These are phyloP conservation scores for Rhopalosiphum maidis DNA, from an alignment of 1,140 invertebrate species.

Conservation along the genomic window DNA sequence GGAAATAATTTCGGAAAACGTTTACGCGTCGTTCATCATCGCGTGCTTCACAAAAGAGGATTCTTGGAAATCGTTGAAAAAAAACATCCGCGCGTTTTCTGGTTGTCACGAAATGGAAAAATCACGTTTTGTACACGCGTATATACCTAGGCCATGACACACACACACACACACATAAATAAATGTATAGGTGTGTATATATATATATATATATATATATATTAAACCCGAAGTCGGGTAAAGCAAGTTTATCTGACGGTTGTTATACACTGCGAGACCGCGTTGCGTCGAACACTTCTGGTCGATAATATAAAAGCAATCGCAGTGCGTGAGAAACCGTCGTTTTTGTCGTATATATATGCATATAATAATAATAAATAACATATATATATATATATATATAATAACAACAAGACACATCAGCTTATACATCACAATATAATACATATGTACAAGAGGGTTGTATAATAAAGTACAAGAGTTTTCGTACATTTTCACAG, in stretches of 20 bases:
- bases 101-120: not conserved
- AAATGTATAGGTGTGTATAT: too few species aligned
- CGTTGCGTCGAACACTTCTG: not conserved
- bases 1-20: constrained; percentile 11
- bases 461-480: not conserved
- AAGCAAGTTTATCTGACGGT: not conserved
- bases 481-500: not conserved
- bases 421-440: not conserved
- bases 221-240: not conserved
- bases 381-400: not conserved
- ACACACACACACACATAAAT: too few species aligned
- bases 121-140: not conserved
- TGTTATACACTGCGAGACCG: not conserved
- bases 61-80: not conserved
- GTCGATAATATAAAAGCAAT: constrained; percentile 12
- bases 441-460: not conserved
- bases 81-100: not conserved
- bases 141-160: not conserved
- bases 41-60: not conserved
- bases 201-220: not conserved
- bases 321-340: not conserved
- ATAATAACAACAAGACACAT: not conserved
- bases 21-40: constrained; percentile 14
- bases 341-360: not conserved
- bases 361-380: not conserved